Base-by-base conservation (phyloP, 1,140 invertebrate genomes). In the Drosophila lowei region DNA sequence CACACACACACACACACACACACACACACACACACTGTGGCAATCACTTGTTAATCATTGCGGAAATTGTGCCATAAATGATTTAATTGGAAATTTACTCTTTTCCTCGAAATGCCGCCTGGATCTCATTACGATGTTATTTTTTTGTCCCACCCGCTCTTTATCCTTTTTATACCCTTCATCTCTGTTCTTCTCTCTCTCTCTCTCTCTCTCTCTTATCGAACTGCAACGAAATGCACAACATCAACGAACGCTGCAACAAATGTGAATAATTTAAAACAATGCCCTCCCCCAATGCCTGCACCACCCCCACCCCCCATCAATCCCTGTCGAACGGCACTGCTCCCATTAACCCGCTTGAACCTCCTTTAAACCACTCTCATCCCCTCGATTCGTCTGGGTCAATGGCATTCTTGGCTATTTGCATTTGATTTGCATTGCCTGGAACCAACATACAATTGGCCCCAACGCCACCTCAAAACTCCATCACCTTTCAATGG, bases 401-500 rank as follows among this genome's bases (percentile, higher is more conserved):
- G 65, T 88, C 83, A 83, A 83, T 86, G 84, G 88, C 78, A 86
- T 88, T 86, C 83, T 88, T 88, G 79, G 72, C 83, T 83, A 88
- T 89, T 88, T 88, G 78, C 84, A 89, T 88, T 88, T 88, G 75
- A 88, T 88, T 89, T 88, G 83, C 83, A 78, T 75, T 81, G 83
- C 77, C 81, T 52, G 61, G 70, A 77, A 83, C 77, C 64, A 34
- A 56, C 38, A 68, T 64, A 57, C 63, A 67, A 68, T 63, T 52
- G 56, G 21, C 23, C 53, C 53, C 44, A 38, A 42, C 16, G 38
- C 34, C 34, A 13, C 11, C 34, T 38, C 34, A 38, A 38, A 13
- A 38, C 11, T 11, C 34, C 34, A 38, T 38, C 34, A 13, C 34
- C 34, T 38, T 38, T 11, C 34, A 38, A 38, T 38, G 13, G 34